Conservation (phyloP, 1,140 invertebrate species). For the Hycleus cichorii region DNA sequence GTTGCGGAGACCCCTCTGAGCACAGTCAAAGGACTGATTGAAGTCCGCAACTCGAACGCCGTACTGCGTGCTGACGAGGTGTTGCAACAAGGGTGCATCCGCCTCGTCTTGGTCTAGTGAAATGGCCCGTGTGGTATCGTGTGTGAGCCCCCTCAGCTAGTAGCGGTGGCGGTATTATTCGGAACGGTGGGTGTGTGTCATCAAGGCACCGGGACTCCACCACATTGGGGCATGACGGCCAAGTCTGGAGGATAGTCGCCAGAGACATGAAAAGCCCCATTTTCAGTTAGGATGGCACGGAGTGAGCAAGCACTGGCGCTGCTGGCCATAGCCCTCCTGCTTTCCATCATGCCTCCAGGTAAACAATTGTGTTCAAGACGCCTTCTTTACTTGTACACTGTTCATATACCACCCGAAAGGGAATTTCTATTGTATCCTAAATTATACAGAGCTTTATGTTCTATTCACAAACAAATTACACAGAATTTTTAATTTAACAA, state of each 20-base stretch:
- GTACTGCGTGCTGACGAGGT: constrained; percentile 9
- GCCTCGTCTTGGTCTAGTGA: constrained; percentile 19
- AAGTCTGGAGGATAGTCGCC: constrained; percentile 29
- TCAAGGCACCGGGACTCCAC: constrained; percentile 6
- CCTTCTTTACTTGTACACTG: no score
- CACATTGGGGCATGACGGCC: constrained; percentile 28
- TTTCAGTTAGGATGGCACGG: constrained; percentile 29
- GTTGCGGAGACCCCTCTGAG: constrained; percentile 11
- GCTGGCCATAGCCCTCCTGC: constrained; percentile 30
- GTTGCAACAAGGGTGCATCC: constrained; percentile 11
- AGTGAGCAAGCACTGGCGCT: constrained; percentile 28
- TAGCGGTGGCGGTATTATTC: constrained; percentile 19
- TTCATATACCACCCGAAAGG: no score
- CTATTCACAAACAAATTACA: no score
- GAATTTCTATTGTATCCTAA: no score
- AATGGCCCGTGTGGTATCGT: constrained; percentile 25
- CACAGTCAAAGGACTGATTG: constrained; percentile 6
- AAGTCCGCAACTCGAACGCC: constrained; percentile 6
- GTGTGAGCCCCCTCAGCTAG: constrained; percentile 30
- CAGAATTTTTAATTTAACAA: no score
- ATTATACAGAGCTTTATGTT: no score
- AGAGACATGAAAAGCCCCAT: constrained; percentile 27
- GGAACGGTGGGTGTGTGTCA: constrained; percentile 18
- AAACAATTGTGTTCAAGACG: background rate
- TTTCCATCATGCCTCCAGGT: constrained; percentile 32